phyloP scores from a whole-genome alignment of 2,888 invertebrate genomes.

The Chrysotoxum bicinctum region DNA sequence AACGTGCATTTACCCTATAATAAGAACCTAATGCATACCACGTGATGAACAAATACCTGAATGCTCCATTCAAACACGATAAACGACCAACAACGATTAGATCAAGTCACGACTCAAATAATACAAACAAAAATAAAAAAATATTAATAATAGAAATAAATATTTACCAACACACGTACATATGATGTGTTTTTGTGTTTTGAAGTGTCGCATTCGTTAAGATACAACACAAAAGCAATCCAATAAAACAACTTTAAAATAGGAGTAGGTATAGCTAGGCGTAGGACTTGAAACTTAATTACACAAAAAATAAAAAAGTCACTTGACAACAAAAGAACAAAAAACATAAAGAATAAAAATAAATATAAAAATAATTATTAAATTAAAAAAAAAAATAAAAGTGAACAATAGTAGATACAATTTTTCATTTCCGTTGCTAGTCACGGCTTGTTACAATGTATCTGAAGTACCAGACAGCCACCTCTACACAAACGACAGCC shows the following conservation, averaged over 20 bases:
- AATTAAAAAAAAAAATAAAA: not conserved
- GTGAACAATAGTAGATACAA: conserved; percentile 16
- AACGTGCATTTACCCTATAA: conserved; percentile 16
- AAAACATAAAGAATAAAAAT: not conserved
- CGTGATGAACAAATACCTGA: conserved; percentile 30
- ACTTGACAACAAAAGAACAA: conserved; percentile 44
- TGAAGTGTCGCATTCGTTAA: conserved; percentile 27
- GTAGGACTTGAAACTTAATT: not conserved
- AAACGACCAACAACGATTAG: conserved; percentile 57
- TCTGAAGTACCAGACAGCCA: conserved; percentile 32
- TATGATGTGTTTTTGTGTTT: not conserved
- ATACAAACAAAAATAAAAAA: conserved; percentile 34
- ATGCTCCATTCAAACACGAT: conserved; percentile 29
- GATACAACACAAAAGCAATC: not conserved
- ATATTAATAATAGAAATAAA: conserved; percentile 50
- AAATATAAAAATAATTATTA: not conserved
- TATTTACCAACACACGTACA: conserved; percentile 38
- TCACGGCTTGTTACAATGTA: conserved; percentile 45
- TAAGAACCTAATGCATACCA: conserved; percentile 16
- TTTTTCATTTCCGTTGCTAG: conserved; percentile 49
- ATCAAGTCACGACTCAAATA: conserved; percentile 66
- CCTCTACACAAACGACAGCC: conserved; percentile 42
- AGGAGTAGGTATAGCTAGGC: not conserved
- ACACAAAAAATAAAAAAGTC: not conserved
- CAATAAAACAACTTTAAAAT: conserved; percentile 7